These are phyloP conservation scores for Pomatostomus ruficeps DNA, from an alignment of 2,113 vertebrate genomes.

Conservation along the genomic window DNA sequence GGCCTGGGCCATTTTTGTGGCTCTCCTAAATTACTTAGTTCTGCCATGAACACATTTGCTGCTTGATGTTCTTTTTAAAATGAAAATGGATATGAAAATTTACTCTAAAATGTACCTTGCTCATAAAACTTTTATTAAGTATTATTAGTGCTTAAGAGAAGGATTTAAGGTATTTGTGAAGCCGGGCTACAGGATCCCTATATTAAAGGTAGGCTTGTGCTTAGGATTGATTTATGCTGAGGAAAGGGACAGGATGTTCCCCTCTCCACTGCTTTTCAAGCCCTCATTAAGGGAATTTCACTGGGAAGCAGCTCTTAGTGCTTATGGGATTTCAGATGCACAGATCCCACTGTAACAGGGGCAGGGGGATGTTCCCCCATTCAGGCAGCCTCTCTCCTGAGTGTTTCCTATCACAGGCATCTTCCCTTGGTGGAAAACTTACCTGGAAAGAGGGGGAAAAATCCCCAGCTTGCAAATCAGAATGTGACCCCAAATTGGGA, in stretches of 20 bases:
- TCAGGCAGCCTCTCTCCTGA: not conserved
- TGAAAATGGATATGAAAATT: constrained; percentile 65
- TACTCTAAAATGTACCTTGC: constrained; percentile 60
- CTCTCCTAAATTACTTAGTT: constrained; percentile 52
- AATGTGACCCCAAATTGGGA: not conserved
- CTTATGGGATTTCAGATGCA: not conserved
- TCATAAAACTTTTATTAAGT: constrained; percentile 67
- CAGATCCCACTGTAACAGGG: not conserved
- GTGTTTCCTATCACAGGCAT: not conserved
- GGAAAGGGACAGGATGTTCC: not conserved
- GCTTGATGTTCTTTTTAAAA: constrained; percentile 44
- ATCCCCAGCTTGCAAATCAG: not conserved
- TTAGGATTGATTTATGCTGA: constrained; percentile 8
- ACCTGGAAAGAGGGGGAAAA: not conserved
- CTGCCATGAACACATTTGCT: constrained; percentile 56
- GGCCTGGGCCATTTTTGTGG: constrained; percentile 23
- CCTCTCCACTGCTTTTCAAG: not conserved
- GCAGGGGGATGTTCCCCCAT: not conserved
- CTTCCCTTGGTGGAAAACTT: not conserved
- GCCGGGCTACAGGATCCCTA: constrained; percentile 13
- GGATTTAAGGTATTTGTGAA: constrained; percentile 61
- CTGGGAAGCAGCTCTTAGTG: not conserved
- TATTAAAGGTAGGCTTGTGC: not conserved
- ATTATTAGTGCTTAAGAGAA: constrained; percentile 60
- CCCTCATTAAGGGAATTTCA: not conserved